These are phyloP conservation scores for Diarsia dahlii DNA, from an alignment of 2,888 invertebrate species.

Conservation along the genomic window DNA sequence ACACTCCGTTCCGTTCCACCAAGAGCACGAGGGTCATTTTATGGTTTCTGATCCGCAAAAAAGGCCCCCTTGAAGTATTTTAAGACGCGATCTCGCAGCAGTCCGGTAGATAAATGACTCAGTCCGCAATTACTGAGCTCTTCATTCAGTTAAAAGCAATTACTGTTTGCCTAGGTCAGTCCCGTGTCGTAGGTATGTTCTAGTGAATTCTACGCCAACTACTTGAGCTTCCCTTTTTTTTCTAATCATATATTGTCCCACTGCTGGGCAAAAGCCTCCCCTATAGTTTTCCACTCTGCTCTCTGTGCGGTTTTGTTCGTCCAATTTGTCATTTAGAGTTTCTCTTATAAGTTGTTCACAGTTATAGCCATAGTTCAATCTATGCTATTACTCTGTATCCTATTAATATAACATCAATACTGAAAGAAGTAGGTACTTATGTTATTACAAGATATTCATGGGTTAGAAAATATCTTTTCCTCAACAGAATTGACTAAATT, in stretches of 20 bases:
- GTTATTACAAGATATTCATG: no score
- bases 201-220: neutral
- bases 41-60: no score
- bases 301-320: no score
- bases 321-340: neutral
- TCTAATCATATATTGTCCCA: no score
- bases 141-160: neutral
- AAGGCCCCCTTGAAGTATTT: neutral
- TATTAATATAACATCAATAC: neutral
- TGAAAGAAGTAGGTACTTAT: no score
- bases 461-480: neutral
- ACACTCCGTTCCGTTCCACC: no score
- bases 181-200: neutral
- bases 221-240: no score
- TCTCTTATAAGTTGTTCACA: neutral
- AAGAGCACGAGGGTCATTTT: no score
- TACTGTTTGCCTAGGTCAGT: constrained; percentile 6
- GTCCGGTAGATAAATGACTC: neutral
- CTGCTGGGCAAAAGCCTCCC: no score
- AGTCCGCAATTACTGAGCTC: constrained; percentile 9
- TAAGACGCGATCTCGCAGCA: neutral
- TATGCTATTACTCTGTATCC: neutral
- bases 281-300: no score
- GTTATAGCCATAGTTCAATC: neutral
- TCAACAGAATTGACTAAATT: neutral